Evolutionary conservation across 2,113 vertebrate genomes (phyloP), one percentile per base, ranked within the genome.

Genomic region (Stegastes partitus): DNA sequence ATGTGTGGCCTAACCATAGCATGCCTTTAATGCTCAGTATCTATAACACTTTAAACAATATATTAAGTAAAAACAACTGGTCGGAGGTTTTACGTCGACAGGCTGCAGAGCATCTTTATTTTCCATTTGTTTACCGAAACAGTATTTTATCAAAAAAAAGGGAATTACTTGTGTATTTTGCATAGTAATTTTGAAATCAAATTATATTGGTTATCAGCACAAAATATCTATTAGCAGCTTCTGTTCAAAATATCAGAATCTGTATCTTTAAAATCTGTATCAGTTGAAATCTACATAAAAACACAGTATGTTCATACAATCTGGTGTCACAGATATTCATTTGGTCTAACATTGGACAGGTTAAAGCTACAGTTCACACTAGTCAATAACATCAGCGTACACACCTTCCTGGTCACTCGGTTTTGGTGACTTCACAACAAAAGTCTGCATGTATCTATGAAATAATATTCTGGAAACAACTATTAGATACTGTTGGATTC

Each of bases 141-240:
- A 37, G 21, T 21, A 5, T 59, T 69, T 71, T 53, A 68, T 68
- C 39, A 45, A 72, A 70, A n/a, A n/a, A 72, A 50, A 77, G 56
- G 21, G 11, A 55, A 79, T 79, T 50, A 58, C 19, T 49, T 2
- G 11, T 16, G 10, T 58, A 22, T 28, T 79, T 86, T 90, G 77
- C 89, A 89, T 84, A 82, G 81, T 69, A 3, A 11, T 42, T 71
- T 74, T 62, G 8, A 26, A 58, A 53, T 39, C 44, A 1, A 59
- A 73, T 63, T 23, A n/a, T 31, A 62, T 2, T 71, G 26, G 39
- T 69, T 45, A 61, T 58, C 44, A 1, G 39, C 63, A 72, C 23
- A 51, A 82, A 49, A 51, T 51, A 47, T 55, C 82, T 74, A 58
- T 61, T 1, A 42, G 42, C 22, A 66, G 57, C 34, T 47, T 72